Percentiles rank a stretch among this genome's conserved stretches.
These are phyloP conservation scores for Salticus scenicus DNA, from an alignment of 2,888 invertebrate species.

Conservation along the genomic window DNA sequence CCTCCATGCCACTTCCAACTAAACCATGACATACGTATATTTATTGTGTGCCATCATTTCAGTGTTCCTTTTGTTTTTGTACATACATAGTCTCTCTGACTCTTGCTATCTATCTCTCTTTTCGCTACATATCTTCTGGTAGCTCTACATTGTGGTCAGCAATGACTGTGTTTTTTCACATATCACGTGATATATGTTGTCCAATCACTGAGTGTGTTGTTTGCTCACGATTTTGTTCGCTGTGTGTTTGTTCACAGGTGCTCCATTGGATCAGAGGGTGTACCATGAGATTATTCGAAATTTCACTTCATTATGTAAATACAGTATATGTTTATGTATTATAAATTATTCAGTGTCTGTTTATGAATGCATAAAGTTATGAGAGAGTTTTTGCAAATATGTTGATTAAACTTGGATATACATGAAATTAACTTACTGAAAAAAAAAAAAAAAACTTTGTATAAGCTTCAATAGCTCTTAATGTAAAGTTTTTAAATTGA, in stretches of 20 bases:
- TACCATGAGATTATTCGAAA: constrained; percentile 7
- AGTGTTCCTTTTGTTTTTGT: constrained; percentile 56
- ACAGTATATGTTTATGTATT: not conserved
- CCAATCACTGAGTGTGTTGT: constrained; percentile 58
- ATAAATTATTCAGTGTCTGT: too few species aligned
- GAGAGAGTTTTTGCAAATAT: too few species aligned
- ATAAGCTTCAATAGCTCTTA: too few species aligned
- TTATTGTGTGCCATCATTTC: constrained; percentile 31
- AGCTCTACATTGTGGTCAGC: constrained; percentile 51
- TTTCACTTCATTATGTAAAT: too few species aligned
- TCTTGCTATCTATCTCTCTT: not conserved
- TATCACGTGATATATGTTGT: constrained; percentile 60
- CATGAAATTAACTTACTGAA: too few species aligned
- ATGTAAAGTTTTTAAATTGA: too few species aligned
- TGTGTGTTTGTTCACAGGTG: constrained; percentile 48
- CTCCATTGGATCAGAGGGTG: constrained; percentile 25
- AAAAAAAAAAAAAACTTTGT: too few species aligned
- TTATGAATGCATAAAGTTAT: too few species aligned
- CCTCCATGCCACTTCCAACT: not conserved
- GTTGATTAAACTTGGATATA: too few species aligned
- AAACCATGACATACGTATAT: constrained; percentile 63
- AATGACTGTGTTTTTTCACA: constrained; percentile 65
- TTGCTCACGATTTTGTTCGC: constrained; percentile 54
- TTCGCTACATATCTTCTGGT: constrained; percentile 47
- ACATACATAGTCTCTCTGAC: constrained; percentile 44